phyloP scores from a whole-genome alignment of 2,797 vertebrate species.

The Mionectes olivaceus region DNA sequence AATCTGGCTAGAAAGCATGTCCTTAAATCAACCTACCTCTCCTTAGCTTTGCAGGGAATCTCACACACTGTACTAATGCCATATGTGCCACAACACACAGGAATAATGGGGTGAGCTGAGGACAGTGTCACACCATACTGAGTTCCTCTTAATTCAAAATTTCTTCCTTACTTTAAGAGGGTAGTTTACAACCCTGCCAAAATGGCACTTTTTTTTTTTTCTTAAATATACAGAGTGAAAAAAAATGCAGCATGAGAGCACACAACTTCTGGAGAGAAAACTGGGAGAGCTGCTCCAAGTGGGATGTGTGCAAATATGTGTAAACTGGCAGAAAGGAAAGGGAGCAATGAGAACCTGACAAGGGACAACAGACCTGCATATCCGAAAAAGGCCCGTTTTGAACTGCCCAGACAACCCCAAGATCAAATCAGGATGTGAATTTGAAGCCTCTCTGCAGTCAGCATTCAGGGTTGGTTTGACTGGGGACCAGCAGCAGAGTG shows the following conservation, averaged over 20 bases:
- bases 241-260: slow-evolving; percentile 23
- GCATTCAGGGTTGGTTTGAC: background rate
- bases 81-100: slow-evolving; percentile 73
- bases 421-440: background rate
- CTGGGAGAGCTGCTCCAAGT: slow-evolving; percentile 11
- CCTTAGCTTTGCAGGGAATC: slow-evolving; percentile 73
- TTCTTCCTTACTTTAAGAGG: slow-evolving; percentile 39
- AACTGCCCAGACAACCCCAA: background rate
- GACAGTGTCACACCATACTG: slow-evolving; percentile 67
- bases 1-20: slow-evolving; percentile 70
- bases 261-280: slow-evolving; percentile 51
- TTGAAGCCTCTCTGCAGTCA: background rate
- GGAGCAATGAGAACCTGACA: background rate
- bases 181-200: slow-evolving; percentile 46
- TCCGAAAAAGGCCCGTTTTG: background rate
- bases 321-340: background rate
- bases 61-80: slow-evolving; percentile 74
- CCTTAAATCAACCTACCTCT: slow-evolving; percentile 73
- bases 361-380: background rate
- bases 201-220: background rate
- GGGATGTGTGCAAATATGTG: slow-evolving; percentile 33
- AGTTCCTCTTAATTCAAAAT: slow-evolving; percentile 63
- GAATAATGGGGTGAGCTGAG: slow-evolving; percentile 72
- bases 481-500: slow-evolving; percentile 13
- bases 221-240: slow-evolving; percentile 44